Percentiles rank a stretch among this genome's conserved stretches.
These are phyloP conservation scores for Siderastrea radians DNA, from an alignment of 92 coral and sea anemone genomes.

Conservation along the genomic window DNA sequence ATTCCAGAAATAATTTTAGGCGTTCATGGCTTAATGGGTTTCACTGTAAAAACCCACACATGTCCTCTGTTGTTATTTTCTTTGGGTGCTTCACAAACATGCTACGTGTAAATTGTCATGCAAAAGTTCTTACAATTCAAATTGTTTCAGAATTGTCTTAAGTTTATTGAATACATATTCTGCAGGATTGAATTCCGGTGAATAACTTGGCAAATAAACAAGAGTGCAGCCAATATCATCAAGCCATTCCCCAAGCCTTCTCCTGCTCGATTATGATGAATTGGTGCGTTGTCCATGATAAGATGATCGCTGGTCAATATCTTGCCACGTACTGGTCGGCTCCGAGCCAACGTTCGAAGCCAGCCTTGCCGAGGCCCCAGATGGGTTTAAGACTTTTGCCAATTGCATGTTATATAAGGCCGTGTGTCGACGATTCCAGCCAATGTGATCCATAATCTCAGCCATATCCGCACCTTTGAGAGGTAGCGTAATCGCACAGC, in stretches of 20 bases:
- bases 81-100: conserved; percentile 39
- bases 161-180: conserved; percentile 67
- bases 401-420: too few relatives aligned
- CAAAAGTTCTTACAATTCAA: conserved; percentile 40
- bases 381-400: not conserved
- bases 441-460: too few relatives aligned
- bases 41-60: not conserved
- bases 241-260: conserved; percentile 59
- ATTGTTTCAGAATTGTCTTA: conserved; percentile 50
- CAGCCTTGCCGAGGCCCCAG: not conserved
- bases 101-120: conserved; percentile 53
- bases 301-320: conserved; percentile 27
- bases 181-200: conserved; percentile 69
- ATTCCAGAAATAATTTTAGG: too few relatives aligned
- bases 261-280: conserved; percentile 52
- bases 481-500: not conserved
- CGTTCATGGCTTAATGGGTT: too few relatives aligned
- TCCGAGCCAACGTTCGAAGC: not conserved
- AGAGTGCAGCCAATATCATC: conserved; percentile 44
- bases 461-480: conserved; percentile 2
- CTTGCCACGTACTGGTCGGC: not conserved
- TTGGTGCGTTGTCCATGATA: conserved; percentile 60
- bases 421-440: too few relatives aligned
- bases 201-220: conserved; percentile 65
- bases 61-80: conserved; percentile 26